phyloP scores from a whole-genome alignment of 1,140 invertebrate genomes.

The Drosophila ficusphila region DNA sequence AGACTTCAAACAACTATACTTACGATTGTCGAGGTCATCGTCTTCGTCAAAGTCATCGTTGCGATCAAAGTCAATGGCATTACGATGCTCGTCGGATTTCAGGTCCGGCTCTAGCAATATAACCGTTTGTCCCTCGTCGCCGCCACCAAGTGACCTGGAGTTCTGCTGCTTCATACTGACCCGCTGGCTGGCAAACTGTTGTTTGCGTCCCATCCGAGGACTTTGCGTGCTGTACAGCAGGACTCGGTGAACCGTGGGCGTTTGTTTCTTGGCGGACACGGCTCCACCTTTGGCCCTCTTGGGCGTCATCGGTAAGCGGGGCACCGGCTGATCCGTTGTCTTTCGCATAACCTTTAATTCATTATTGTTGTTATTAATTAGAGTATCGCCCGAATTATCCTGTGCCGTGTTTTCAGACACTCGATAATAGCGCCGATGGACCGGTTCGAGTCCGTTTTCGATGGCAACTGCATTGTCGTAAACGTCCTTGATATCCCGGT shows the following conservation, averaged over 20 bases:
- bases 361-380: conserved; percentile 48
- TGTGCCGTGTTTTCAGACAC: conserved; percentile 17
- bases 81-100: conserved; percentile 17
- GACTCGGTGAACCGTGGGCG: conserved; percentile 68
- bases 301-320: conserved; percentile 53
- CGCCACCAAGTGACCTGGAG: conserved; percentile 23
- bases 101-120: conserved; percentile 42
- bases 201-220: conserved; percentile 66
- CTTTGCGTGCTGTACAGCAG: conserved; percentile 75
- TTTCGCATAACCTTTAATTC: conserved; percentile 18
- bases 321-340: background rate
- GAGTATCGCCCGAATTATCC: conserved; percentile 15
- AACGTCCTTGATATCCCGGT: conserved; percentile 26
- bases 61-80: conserved; percentile 31
- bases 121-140: conserved; percentile 27
- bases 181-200: conserved; percentile 41
- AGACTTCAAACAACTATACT: background rate
- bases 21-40: conserved; percentile 74
- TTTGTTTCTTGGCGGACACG: conserved; percentile 48
- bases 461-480: conserved; percentile 31
- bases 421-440: conserved; percentile 48
- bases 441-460: conserved; percentile 42
- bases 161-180: conserved; percentile 37
- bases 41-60: conserved; percentile 69
- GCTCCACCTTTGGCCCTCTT: conserved; percentile 49